A percentile compares a stretch with the other conserved stretches of the same genome.
These are phyloP conservation scores for Ascaphus truei DNA, from an alignment of 2,113 vertebrate genomes.

Conservation along the genomic window DNA sequence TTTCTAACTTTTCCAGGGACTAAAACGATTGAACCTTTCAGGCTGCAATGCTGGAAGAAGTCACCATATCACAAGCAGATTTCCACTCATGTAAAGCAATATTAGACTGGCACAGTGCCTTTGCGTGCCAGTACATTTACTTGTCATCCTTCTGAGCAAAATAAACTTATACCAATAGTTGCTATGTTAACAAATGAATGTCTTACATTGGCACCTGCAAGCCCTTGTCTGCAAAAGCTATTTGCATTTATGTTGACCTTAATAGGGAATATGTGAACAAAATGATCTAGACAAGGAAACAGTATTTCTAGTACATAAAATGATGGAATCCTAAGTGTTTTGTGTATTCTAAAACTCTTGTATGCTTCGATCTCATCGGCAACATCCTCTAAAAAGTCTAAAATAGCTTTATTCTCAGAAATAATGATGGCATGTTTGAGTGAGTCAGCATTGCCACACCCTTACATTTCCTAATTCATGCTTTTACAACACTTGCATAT, in stretches of 20 bases:
- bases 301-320: no score
- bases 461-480: no score
- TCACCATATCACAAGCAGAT: slow-evolving; percentile 9
- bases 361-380: no score
- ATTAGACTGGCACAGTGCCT: slow-evolving; percentile 40
- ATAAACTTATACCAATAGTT: slow-evolving; percentile 41
- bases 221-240: slow-evolving; percentile 40
- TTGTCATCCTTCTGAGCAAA: slow-evolving; percentile 45
- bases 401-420: no score
- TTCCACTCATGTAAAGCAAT: slow-evolving; percentile 25
- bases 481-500: no score
- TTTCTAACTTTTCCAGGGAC: background rate
- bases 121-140: slow-evolving; percentile 34
- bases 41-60: slow-evolving; percentile 10
- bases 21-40: background rate
- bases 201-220: slow-evolving; percentile 40
- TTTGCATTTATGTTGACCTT: slow-evolving; percentile 39
- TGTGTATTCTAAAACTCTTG: no score
- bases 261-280: background rate
- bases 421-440: no score
- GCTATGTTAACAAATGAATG: slow-evolving; percentile 42
- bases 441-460: no score
- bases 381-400: no score
- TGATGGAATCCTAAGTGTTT: no score
- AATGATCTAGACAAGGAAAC: background rate